Evolutionary conservation across 2,113 vertebrate genomes (phyloP), one percentile per base, ranked within the genome.

Genomic region (Pithys albifrons): DNA sequence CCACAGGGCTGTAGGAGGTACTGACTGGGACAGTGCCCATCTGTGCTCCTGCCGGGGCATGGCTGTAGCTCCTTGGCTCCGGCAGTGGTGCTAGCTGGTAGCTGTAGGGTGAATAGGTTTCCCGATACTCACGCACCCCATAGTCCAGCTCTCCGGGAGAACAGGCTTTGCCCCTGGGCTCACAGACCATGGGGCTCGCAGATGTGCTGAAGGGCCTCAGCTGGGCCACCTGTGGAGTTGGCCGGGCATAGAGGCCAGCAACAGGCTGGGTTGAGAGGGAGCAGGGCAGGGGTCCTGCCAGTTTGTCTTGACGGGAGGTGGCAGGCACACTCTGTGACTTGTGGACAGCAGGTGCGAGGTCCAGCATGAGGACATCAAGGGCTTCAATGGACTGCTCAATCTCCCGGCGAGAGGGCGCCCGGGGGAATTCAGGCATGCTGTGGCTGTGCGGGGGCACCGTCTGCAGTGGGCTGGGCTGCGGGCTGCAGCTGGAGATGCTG

Each of bases 331-430:
- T 99, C 96, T 99, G 99, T 2, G 99, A 99, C 93, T 99, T 99
- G 95, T 98, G 98, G 77, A 99, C 91, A 0, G 98, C 89, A 0
- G 98, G 98, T 13, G 99, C 98, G 20, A 99, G 97, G 91, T 99
- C 99, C 91, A 99, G 94, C 99, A 99, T 99, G 33, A 99, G 98
- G 95, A 99, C 98, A 65, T 99, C 99, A 10, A 99, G 98, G 5
- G 99, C 98, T 97, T 99, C 99, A 0, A 99, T 99, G 39, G 99
- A 99, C 96, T 99, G 98, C 94, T 99, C 99, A 1, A 99, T 99
- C 97, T 99, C 99, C 93, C 97, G 98, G 88, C 98, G 99, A 46
- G 99, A 99, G 58, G 99, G 98, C 1, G 98, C 98, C 29, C 98
- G 97, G 2, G 99, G 99, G 86, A 99, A 99, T 62, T 99, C 99